A percentile compares a stretch with the other conserved stretches of the same genome.
phyloP scores from a whole-genome alignment of 2,888 invertebrate species.

The Polyommatus icarus region DNA sequence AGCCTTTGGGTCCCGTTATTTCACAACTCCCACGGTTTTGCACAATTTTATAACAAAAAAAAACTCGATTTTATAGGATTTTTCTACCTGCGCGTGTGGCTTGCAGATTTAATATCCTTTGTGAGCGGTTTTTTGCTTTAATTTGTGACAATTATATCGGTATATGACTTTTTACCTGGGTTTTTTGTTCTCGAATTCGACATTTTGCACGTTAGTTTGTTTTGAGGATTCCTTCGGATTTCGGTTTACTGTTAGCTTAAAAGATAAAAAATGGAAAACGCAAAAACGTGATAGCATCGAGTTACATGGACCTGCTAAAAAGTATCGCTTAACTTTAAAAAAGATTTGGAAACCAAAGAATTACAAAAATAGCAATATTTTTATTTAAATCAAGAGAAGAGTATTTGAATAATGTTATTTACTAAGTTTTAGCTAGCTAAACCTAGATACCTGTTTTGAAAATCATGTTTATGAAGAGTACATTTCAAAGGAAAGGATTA shows the following conservation, averaged over 20 bases:
- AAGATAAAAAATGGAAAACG: slow-evolving; percentile 23
- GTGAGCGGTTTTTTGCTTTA: slow-evolving; percentile 75
- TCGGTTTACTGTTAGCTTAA: slow-evolving; percentile 61
- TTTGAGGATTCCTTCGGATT: slow-evolving; percentile 58
- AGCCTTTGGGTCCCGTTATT: slow-evolving; percentile 63
- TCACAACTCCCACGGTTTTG: slow-evolving; percentile 75
- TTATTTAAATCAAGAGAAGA: not conserved
- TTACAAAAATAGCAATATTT: not conserved
- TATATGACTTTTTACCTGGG: slow-evolving; percentile 80
- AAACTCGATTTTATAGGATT: slow-evolving; percentile 61
- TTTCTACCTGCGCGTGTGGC: slow-evolving; percentile 80
- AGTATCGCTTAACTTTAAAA: not conserved
- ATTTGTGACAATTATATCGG: slow-evolving; percentile 81
- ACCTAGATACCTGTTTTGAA: not conserved
- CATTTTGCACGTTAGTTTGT: slow-evolving; percentile 73
- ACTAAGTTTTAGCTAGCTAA: not conserved
- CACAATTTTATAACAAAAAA: slow-evolving; percentile 66
- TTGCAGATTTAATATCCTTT: slow-evolving; percentile 80
- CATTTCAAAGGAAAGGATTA: too few relatives aligned
- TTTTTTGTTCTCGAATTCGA: slow-evolving; percentile 65
- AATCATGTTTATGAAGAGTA: not conserved
- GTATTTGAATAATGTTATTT: not conserved
- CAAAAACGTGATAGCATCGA: slow-evolving; percentile 2
- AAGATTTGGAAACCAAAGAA: not conserved
- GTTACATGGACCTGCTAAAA: slow-evolving; percentile 12